Conservation (phyloP, 2,113 vertebrate species). For the Perognathus longimembris region DNA sequence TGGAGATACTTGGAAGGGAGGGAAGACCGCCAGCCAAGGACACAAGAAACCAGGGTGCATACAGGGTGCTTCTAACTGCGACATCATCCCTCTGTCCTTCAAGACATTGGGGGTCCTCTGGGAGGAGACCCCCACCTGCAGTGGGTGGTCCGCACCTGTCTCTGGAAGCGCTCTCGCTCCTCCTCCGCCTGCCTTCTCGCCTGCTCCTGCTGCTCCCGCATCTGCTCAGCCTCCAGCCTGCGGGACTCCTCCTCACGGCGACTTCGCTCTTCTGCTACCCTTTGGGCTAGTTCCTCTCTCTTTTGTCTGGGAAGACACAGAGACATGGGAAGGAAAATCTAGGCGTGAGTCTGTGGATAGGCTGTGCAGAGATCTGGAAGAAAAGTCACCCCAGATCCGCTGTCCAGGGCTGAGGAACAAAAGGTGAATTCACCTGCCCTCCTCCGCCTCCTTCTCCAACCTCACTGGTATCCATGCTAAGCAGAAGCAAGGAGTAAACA, state of each 20-base stretch:
- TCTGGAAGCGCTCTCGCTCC: slow-evolving; percentile 90
- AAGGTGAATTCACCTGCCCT: not conserved
- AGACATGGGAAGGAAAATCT: not conserved
- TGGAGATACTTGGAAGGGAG: not conserved
- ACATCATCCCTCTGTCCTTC: no score
- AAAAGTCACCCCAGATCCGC: accelerated
- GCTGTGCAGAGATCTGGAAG: not conserved
- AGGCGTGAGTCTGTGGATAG: not conserved
- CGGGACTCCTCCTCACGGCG: slow-evolving; percentile 91
- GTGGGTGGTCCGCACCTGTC: slow-evolving; percentile 87
- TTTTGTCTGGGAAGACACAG: slow-evolving; percentile 87
- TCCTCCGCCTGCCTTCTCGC: slow-evolving; percentile 80
- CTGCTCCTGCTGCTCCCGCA: slow-evolving; percentile 84
- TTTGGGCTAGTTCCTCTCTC: slow-evolving; percentile 92
- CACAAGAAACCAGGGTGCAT: accelerated
- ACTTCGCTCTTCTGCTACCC: slow-evolving; percentile 91
- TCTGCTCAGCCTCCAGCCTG: slow-evolving; percentile 89
- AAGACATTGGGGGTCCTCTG: not conserved
- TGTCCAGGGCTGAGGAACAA: not conserved
- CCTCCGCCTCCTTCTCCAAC: not conserved
- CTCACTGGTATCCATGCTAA: not conserved
- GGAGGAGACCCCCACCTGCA: not conserved
- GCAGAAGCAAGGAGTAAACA: not conserved
- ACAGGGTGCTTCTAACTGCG: no score
- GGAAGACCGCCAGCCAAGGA: no score